Conservation (phyloP, 2,113 vertebrate genomes). For the Pedionomus torquatus region DNA sequence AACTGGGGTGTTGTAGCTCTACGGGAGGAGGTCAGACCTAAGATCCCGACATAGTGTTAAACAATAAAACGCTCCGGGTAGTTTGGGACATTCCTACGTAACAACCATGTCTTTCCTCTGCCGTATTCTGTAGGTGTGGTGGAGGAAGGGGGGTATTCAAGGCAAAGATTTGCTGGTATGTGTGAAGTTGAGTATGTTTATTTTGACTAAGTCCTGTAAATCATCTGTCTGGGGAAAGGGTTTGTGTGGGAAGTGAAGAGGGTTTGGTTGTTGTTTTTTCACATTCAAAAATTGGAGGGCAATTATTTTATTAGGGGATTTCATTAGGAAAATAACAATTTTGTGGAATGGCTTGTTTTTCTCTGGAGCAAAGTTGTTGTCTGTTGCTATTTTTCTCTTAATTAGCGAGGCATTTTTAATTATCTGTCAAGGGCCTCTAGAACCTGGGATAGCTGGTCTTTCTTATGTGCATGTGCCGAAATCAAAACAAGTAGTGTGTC, state of each 20-base stretch:
- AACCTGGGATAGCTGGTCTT: constrained; percentile 9
- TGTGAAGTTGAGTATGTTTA: neutral
- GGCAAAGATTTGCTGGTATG: neutral
- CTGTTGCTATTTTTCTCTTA: constrained; percentile 33
- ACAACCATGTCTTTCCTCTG: neutral
- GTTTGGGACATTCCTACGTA: neutral
- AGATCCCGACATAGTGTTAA: neutral
- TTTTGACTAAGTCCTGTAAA: neutral
- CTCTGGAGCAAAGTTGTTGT: neutral
- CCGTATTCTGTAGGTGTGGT: neutral
- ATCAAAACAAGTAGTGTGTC: constrained; percentile 28
- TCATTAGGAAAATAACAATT: neutral
- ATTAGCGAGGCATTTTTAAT: constrained; percentile 50
- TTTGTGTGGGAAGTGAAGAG: neutral
- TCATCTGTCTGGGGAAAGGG: neutral
- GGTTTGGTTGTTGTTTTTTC: neutral
- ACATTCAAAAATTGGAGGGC: neutral
- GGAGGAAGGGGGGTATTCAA: neutral
- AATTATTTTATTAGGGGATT: constrained; percentile 20
- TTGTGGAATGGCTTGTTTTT: constrained; percentile 17
- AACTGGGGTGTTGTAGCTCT: neutral
- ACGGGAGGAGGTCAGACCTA: neutral
- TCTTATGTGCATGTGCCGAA: neutral
- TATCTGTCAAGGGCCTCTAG: constrained; percentile 34
- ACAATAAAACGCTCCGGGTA: neutral